Evolutionary conservation across 2,888 invertebrate species (phyloP).

Genomic region (Macaria liturata): DNA sequence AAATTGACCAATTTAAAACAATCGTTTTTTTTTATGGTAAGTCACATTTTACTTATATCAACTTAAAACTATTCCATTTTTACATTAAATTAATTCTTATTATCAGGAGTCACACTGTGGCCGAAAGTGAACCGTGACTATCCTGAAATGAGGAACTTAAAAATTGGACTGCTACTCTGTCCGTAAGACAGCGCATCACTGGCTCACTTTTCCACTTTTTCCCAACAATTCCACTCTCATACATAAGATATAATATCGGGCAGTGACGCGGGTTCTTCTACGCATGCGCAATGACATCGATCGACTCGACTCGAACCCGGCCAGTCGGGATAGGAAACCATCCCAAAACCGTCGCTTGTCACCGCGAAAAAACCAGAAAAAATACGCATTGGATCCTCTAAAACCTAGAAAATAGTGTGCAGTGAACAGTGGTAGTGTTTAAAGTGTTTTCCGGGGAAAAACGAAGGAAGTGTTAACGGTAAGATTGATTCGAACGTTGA

Average conservation of each 20-base stretch:
- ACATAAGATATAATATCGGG: conserved; percentile 78
- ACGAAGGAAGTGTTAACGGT: no score
- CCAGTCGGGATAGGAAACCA: conserved; percentile 61
- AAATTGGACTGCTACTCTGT: conserved; percentile 1
- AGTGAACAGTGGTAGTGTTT: conserved; percentile 43
- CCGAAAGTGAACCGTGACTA: no score
- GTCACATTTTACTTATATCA: no score
- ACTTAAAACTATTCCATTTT: no score
- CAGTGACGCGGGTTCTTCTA: conserved; percentile 59
- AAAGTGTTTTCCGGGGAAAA: not conserved
- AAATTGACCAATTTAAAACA: no score
- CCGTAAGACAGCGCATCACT: conserved; percentile 33
- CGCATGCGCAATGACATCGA: conserved; percentile 76
- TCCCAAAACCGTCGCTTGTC: conserved; percentile 47
- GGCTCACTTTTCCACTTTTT: conserved; percentile 62
- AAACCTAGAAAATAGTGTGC: conserved; percentile 40
- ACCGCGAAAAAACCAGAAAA: conserved; percentile 43
- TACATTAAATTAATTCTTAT: no score
- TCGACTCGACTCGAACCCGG: conserved; percentile 63
- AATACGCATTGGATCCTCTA: conserved; percentile 65
- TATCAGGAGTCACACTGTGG: no score
- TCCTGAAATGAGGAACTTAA: no score
- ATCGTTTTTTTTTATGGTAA: no score
- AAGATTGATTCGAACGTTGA: no score
- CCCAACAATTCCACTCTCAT: conserved; percentile 68